Percentiles rank a stretch among this genome's conserved stretches.
Conservation (phyloP, 2,113 vertebrate species). For the Corythornis madagascariensis region DNA sequence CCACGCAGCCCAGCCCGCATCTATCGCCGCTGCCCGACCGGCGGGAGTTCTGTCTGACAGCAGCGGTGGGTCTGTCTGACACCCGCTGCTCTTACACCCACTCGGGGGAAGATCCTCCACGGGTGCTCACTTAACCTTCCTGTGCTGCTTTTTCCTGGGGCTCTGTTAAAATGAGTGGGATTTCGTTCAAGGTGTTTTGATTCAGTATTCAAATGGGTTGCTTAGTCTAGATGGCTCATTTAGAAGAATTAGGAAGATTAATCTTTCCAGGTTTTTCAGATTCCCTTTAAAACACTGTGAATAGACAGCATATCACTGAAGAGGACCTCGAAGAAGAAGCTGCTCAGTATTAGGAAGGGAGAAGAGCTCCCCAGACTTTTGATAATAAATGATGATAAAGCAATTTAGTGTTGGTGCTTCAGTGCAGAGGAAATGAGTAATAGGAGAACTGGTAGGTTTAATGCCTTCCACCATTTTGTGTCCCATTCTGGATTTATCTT, state of each 20-base stretch:
- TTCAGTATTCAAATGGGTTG: fast-evolving
- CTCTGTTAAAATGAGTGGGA: neutral
- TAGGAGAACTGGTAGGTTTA: neutral
- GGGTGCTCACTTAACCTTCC: neutral
- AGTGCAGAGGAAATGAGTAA: neutral
- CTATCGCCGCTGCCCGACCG: neutral
- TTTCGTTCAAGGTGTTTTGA: neutral
- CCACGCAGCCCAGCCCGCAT: neutral
- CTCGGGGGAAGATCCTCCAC: neutral
- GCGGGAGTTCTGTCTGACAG: neutral
- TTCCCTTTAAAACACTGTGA: neutral
- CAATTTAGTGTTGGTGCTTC: neutral
- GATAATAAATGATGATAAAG: neutral
- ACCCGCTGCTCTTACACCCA: neutral
- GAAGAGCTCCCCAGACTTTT: neutral
- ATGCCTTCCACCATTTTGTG: neutral
- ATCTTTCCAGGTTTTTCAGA: neutral
- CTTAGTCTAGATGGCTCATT: neutral
- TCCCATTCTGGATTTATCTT: neutral
- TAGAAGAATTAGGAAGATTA: neutral
- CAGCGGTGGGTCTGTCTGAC: neutral
- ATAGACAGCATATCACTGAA: neutral
- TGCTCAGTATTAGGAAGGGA: neutral
- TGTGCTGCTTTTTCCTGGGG: neutral
- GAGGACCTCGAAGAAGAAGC: neutral